phyloP scores from a whole-genome alignment of 2,113 vertebrate species.

The Takifugu bimaculatus region DNA sequence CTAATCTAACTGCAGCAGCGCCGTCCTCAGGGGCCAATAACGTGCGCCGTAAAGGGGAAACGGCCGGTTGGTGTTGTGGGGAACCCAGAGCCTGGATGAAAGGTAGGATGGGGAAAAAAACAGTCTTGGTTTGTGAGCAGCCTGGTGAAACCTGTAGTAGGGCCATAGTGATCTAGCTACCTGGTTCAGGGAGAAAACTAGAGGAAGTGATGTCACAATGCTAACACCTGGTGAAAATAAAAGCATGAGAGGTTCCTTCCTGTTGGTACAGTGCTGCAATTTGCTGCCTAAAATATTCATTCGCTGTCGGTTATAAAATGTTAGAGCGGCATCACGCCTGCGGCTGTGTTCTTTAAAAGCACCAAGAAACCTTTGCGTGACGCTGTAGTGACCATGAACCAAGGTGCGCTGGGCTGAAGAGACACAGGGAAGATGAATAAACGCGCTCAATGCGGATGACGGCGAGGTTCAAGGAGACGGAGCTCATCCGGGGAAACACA shows the following conservation, averaged over 20 bases:
- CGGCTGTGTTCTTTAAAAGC: slow-evolving; percentile 4
- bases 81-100: neutral
- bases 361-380: neutral
- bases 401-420: slow-evolving; percentile 11
- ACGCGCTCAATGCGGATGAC: slow-evolving; percentile 19
- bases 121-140: neutral
- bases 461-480: slow-evolving; percentile 20
- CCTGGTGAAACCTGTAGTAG: slow-evolving; percentile 6
- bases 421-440: slow-evolving; percentile 39
- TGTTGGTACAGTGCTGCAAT: slow-evolving; percentile 10
- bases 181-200: slow-evolving; percentile 8
- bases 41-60: neutral
- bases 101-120: slow-evolving; percentile 13
- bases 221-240: slow-evolving; percentile 12
- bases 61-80: no score
- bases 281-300: slow-evolving; percentile 40
- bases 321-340: slow-evolving; percentile 21
- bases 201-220: slow-evolving; percentile 37
- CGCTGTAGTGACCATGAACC: no score
- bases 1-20: slow-evolving; percentile 34
- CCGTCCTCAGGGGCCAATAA: neutral
- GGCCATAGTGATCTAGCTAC: neutral
- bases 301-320: slow-evolving; percentile 33
- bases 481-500: neutral
- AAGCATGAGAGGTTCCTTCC: slow-evolving; percentile 7